Percentiles rank a stretch among this genome's conserved stretches.
These are phyloP conservation scores for Heliconius hewitsoni DNA, from an alignment of 1,140 invertebrate genomes.

Conservation along the genomic window DNA sequence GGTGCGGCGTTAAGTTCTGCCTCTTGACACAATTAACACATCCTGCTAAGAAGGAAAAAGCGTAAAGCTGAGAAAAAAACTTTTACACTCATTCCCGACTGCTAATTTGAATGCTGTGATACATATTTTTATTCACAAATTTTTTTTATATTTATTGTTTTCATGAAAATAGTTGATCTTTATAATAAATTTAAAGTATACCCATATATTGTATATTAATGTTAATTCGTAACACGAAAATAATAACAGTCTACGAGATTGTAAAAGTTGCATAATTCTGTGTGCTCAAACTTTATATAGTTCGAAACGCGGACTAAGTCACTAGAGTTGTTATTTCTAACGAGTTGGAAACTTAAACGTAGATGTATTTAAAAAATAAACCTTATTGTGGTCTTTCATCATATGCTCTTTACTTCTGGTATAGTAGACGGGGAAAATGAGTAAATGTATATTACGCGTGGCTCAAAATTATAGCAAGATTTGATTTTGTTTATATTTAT, in stretches of 20 bases:
- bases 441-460: too few species aligned
- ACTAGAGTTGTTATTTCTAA: constrained; percentile 31
- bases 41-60: too few species aligned
- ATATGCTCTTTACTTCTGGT: not conserved
- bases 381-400: not conserved
- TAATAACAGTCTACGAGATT: not conserved
- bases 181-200: not conserved
- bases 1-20: too few species aligned
- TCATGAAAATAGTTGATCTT: too few species aligned
- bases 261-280: constrained; percentile 29
- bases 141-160: not conserved
- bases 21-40: too few species aligned
- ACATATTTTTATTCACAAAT: not conserved
- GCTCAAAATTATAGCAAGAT: too few species aligned
- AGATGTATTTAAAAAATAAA: constrained; percentile 11
- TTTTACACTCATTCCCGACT: too few species aligned
- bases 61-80: too few species aligned
- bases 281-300: constrained; percentile 27
- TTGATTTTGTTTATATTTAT: too few species aligned
- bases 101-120: not conserved
- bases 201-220: not conserved
- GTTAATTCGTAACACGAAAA: not conserved
- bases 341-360: constrained; percentile 30
- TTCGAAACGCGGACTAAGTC: constrained; percentile 20
- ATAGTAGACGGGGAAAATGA: too few species aligned